phyloP scores from a whole-genome alignment of 2,113 vertebrate species.

The Scopus umbretta region DNA sequence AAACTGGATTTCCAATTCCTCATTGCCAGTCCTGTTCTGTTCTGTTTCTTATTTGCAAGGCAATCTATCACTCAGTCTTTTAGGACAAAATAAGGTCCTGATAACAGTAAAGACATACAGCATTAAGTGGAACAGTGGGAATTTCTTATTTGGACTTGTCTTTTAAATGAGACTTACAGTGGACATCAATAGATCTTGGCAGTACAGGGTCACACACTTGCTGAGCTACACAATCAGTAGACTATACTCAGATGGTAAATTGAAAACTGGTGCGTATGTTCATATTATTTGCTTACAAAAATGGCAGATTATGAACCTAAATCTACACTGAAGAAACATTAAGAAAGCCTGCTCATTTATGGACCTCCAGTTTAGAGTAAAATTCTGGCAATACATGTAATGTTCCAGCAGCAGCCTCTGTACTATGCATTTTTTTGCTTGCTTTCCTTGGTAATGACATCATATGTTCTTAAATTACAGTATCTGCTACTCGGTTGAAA shows the following conservation, averaged over 20 bases:
- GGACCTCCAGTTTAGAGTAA: not conserved
- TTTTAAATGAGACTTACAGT: not conserved
- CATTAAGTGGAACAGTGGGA: not conserved
- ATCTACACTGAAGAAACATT: not conserved
- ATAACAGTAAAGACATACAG: not conserved
- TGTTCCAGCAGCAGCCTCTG: not conserved
- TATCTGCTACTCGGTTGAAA: not conserved
- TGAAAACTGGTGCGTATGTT: not conserved
- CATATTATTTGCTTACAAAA: not conserved
- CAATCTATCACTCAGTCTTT: not conserved
- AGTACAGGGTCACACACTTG: fast-evolving
- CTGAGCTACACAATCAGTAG: not conserved
- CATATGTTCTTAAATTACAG: not conserved
- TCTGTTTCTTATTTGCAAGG: not conserved
- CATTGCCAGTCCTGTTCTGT: not conserved
- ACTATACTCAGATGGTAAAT: not conserved
- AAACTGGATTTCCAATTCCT: not conserved
- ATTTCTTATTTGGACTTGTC: not conserved
- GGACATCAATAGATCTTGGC: not conserved
- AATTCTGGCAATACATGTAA: not conserved
- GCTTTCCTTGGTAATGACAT: not conserved
- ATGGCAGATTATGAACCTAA: not conserved
- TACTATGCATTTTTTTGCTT: not conserved
- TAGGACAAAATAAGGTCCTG: not conserved
- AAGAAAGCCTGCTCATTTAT: not conserved